Evolutionary conservation across 1,140 invertebrate genomes (phyloP).

Genomic region (Acromyrmex echinatior): DNA sequence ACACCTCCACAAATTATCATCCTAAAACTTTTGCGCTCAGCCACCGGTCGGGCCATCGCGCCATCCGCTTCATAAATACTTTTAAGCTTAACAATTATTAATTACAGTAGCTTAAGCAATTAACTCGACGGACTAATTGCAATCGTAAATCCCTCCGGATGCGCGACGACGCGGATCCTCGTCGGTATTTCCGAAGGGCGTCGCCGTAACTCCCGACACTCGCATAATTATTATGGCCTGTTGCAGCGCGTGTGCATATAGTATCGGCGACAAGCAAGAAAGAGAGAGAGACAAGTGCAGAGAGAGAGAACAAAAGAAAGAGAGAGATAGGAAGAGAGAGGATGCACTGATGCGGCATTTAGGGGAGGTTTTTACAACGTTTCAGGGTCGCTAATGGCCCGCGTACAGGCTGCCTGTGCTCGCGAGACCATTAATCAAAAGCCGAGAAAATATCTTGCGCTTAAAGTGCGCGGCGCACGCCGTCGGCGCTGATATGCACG

Average conservation of each 20-base stretch:
- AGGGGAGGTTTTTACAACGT: conserved; percentile 54
- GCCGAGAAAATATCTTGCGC: conserved; percentile 68
- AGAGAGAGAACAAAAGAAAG: neutral
- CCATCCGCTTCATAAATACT: conserved; percentile 28
- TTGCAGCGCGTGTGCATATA: conserved; percentile 46
- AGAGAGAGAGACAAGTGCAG: neutral
- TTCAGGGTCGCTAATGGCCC: conserved; percentile 67
- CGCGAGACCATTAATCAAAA: conserved; percentile 73
- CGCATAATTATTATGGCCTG: conserved; percentile 58
- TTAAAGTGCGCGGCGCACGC: conserved; percentile 60
- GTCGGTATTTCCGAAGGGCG: conserved; percentile 46
- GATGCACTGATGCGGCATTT: conserved; percentile 39
- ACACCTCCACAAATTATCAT: neutral
- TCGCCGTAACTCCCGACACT: conserved; percentile 13
- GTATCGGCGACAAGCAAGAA: neutral
- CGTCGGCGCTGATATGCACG: conserved; percentile 54
- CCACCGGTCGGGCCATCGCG: neutral
- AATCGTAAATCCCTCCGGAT: conserved; percentile 52
- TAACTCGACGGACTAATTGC: conserved; percentile 55
- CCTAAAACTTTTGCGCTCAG: conserved; percentile 30
- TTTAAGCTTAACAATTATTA: conserved; percentile 55
- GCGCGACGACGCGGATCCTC: conserved; percentile 25
- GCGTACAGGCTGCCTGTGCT: conserved; percentile 34
- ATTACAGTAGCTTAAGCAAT: conserved; percentile 56
- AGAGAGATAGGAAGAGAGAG: neutral